These are phyloP conservation scores for Gymnogyps californianus DNA, from an alignment of 2,113 vertebrate species.

Conservation along the genomic window DNA sequence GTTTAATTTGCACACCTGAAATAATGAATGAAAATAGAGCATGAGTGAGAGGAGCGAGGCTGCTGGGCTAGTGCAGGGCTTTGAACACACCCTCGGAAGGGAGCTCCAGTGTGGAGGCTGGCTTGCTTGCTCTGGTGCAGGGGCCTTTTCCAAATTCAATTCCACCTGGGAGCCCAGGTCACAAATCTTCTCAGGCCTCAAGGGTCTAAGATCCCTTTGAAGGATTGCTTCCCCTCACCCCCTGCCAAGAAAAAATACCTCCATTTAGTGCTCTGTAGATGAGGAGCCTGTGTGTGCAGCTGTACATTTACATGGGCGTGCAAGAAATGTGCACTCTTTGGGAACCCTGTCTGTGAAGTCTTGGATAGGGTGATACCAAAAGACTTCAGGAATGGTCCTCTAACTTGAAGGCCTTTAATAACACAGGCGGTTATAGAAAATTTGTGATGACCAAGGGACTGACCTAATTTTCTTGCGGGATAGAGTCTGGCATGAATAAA, in stretches of 20 bases:
- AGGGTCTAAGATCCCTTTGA: not conserved
- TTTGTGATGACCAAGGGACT: not conserved
- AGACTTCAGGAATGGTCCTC: not conserved
- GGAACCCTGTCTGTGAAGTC: not conserved
- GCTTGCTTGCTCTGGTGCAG: not conserved
- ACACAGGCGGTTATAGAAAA: not conserved
- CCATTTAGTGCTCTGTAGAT: not conserved
- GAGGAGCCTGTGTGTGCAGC: not conserved
- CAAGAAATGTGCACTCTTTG: not conserved
- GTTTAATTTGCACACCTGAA: slow-evolving; percentile 48
- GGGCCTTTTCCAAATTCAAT: not conserved
- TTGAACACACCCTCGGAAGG: not conserved
- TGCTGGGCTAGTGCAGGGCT: not conserved
- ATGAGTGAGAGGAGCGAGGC: not conserved
- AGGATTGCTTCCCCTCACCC: not conserved
- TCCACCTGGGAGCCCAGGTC: not conserved
- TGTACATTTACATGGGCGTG: not conserved
- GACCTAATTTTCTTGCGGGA: not conserved
- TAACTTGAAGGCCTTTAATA: not conserved
- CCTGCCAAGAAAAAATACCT: not conserved
- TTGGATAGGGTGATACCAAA: not conserved
- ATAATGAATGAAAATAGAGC: slow-evolving; percentile 29
- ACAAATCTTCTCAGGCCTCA: not conserved
- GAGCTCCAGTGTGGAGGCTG: not conserved
- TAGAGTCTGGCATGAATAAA: not conserved